phyloP scores from a whole-genome alignment of 2,113 vertebrate genomes.

The Phylloscopus trochilus region DNA sequence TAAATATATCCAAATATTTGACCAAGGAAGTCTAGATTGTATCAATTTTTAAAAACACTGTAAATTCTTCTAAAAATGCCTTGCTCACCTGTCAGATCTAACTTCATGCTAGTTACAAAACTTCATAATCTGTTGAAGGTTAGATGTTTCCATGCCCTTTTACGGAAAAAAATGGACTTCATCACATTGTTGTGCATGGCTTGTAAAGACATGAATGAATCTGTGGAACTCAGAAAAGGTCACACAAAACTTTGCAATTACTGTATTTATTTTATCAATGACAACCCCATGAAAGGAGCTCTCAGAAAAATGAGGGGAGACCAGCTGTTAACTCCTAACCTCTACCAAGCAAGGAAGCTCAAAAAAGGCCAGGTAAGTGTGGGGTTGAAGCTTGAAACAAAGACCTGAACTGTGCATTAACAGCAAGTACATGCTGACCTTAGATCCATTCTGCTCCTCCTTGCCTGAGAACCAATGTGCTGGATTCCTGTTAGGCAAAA shows the following conservation, averaged over 20 bases:
- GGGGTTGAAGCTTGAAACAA: background rate
- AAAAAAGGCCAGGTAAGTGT: background rate
- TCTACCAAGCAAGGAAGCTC: background rate
- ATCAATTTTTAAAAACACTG: background rate
- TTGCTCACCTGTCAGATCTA: background rate
- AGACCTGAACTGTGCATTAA: background rate
- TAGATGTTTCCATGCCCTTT: background rate
- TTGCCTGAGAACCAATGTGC: background rate
- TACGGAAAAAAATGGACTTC: background rate
- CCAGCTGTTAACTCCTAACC: background rate
- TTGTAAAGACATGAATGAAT: background rate
- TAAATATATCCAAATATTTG: background rate
- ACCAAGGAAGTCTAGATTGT: background rate
- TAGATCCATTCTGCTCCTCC: background rate
- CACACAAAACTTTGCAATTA: background rate
- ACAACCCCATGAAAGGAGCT: background rate
- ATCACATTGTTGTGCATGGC: background rate
- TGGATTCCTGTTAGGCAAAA: constrained; percentile 5
- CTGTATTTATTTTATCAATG: background rate
- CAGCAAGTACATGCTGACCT: background rate
- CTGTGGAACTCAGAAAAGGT: background rate
- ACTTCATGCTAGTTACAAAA: background rate
- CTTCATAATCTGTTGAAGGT: background rate
- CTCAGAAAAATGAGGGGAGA: background rate
- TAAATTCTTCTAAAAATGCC: background rate